Base-by-base conservation (phyloP, 2,888 invertebrate species). In the Oxyscelio sp. region DNA sequence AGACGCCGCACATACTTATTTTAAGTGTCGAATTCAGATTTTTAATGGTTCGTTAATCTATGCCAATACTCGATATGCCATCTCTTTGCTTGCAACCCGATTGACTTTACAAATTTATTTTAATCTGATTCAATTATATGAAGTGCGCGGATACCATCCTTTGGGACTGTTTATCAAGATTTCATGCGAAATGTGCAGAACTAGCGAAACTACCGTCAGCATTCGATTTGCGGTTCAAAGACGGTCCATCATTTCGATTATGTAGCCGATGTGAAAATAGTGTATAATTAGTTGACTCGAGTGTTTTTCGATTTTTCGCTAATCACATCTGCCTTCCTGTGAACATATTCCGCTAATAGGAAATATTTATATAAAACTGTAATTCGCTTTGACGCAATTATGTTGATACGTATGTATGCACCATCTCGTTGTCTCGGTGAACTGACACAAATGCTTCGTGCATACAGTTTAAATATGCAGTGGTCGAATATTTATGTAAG, bases 321-420 rank as follows among this genome's bases (percentile, higher is more conserved):
- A n/a, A n/a, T n/a, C n/a, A n/a, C n/a, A n/a, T n/a, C n/a, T n/a
- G n/a, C n/a, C n/a, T n/a, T n/a, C n/a, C n/a, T n/a, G n/a, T n/a
- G n/a, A n/a, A n/a, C n/a, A n/a, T n/a, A n/a, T n/a, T n/a, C n/a
- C n/a, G n/a, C n/a, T n/a, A n/a, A n/a, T n/a, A n/a, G n/a, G n/a
- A n/a, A n/a, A n/a, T n/a, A n/a, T n/a, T n/a, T n/a, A 45, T 70
- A 58, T 17, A 31, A 21, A 34, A 34, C 43, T 24, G 22, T 58
- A 58, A 70, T 58, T 70, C 43, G 34, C 31, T 70, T 45, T 21
- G 54, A 58, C 45, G 68, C 56, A 56, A 70, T 70, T 31, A 31
- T 15, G 9, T 13, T 52, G 45, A 58, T 70, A 45, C 31, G 40
- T 56, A 50, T 65, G 34, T 50, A 19, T 11, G 9, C 34, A 11